phyloP scores from a whole-genome alignment of 1,140 invertebrate species.

The Branchinecta lynchi region DNA sequence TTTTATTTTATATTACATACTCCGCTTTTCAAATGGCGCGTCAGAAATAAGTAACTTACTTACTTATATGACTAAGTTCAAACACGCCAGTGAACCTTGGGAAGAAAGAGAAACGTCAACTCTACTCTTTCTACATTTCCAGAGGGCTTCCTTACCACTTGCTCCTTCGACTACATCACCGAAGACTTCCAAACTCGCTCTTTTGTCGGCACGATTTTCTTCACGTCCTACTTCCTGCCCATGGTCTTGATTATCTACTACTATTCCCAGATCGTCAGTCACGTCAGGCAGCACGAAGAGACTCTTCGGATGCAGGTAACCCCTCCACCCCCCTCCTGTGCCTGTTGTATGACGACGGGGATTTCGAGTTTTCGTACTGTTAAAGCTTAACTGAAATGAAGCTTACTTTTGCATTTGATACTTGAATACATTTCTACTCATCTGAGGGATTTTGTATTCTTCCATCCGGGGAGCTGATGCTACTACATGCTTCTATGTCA shows the following conservation, averaged over 20 bases:
- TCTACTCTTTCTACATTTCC: slow-evolving; percentile 30
- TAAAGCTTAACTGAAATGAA: no score
- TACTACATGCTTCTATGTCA: no score
- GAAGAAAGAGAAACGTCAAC: neutral
- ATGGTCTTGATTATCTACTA: slow-evolving; percentile 61
- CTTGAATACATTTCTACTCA: no score
- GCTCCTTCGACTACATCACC: slow-evolving; percentile 65
- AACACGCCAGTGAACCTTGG: neutral
- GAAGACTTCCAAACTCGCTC: slow-evolving; percentile 51
- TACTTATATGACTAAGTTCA: neutral
- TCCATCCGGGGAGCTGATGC: no score
- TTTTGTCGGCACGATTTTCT: slow-evolving; percentile 56
- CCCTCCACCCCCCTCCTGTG: neutral
- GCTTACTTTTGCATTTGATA: no score
- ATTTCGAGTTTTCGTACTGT: no score
- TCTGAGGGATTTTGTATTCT: no score
- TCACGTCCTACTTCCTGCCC: slow-evolving; percentile 59
- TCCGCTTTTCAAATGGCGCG: no score
- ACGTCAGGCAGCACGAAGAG: slow-evolving; percentile 71
- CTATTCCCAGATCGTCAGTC: slow-evolving; percentile 67
- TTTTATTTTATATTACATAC: no score
- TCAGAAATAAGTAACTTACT: no score
- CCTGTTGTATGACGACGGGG: no score
- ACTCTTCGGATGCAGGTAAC: slow-evolving; percentile 50
- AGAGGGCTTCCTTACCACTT: slow-evolving; percentile 70